A percentile compares a stretch with the other conserved stretches of the same genome.
These are phyloP conservation scores for Yponomeuta cagnagella DNA, from an alignment of 2,888 invertebrate genomes.

Conservation along the genomic window DNA sequence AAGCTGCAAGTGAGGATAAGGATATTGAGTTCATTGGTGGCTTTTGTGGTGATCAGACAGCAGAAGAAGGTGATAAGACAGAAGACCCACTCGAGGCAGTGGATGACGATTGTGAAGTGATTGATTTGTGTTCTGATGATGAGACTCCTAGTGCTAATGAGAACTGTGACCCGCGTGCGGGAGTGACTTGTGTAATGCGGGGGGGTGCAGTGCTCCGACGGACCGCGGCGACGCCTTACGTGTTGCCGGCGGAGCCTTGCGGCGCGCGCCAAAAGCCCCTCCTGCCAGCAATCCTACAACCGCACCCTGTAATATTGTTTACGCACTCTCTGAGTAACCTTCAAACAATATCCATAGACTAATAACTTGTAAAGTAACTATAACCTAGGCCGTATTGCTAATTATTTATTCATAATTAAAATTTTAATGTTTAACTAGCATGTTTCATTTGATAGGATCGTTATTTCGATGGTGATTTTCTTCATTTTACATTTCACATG, in stretches of 20 bases:
- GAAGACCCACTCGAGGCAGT: slow-evolving; percentile 48
- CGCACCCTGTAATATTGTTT: slow-evolving; percentile 63
- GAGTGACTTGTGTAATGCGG: slow-evolving; percentile 48
- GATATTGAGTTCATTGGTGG: slow-evolving; percentile 66
- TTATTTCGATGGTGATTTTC: neutral
- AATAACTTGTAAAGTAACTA: slow-evolving; percentile 42
- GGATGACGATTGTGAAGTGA: slow-evolving; percentile 72
- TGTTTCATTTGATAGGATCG: slow-evolving; percentile 29
- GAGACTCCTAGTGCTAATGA: slow-evolving; percentile 65
- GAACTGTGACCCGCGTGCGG: slow-evolving; percentile 62
- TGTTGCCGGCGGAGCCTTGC: slow-evolving; percentile 57
- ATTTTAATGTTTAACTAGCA: slow-evolving; percentile 37
- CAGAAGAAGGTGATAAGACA: slow-evolving; percentile 40
- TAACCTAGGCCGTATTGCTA: slow-evolving; percentile 45
- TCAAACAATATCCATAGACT: slow-evolving; percentile 70
- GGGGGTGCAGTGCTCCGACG: slow-evolving; percentile 56
- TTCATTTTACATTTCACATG: neutral
- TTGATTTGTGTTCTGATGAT: slow-evolving; percentile 82
- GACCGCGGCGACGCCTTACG: slow-evolving; percentile 57
- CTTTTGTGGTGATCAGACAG: slow-evolving; percentile 19
- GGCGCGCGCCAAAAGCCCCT: slow-evolving; percentile 57
- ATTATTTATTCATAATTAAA: slow-evolving; percentile 63
- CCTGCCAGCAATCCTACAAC: slow-evolving; percentile 51
- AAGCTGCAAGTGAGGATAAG: slow-evolving; percentile 37
- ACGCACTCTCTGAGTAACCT: slow-evolving; percentile 62